Evolutionary conservation across 2,888 invertebrate species (phyloP), one percentile per base, ranked within the genome.

Genomic region (Aporophyla lueneburgensis): DNA sequence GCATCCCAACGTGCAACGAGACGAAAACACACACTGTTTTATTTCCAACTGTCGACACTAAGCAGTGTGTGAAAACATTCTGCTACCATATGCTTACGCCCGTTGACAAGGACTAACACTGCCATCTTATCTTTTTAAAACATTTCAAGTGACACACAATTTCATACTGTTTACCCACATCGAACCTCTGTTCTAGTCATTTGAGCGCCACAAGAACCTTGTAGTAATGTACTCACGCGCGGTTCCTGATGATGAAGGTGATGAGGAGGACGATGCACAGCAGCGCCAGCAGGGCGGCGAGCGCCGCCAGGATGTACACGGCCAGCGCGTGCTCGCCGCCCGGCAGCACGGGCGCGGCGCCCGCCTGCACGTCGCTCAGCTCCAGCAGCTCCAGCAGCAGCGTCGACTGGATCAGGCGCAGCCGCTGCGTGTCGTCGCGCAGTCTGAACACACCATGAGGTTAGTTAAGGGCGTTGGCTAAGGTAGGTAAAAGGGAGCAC

Each of bases 211-310:
- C 21, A 54, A 10, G 1, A 16, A 10, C 16, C 1, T 53, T 54
- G 33, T 10, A 33, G 33, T 27, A 2, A 27, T 43, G 12, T 70
- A 93, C 96, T 94, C 71, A 97, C 97, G 97, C 95, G 89, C 96
- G 96, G 0, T 97, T 97, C 91, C 97, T 97, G 66, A 97, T 79
- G 77, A 97, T 93, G 91, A 97, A 97, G 0, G 96, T 95, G 3
- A 97, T 87, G 6, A 97, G 90, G 74, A 98, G 93, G 27, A 95
- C 84, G 14, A 96, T 78, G 74, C 93, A 94, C 75, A 97, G 89
- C 63, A 97, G 86, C 54, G 96, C 97, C 0, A 97, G 91, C 1
- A 96, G 87, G 0, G 95, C 97, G 2, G 97, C 93, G 10, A 97
- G 93, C 1, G 96, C 97, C 0, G 97, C 96, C 43, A 98, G 93